Conservation (phyloP, 2,113 vertebrate species). For the Corvus moneduloides region DNA sequence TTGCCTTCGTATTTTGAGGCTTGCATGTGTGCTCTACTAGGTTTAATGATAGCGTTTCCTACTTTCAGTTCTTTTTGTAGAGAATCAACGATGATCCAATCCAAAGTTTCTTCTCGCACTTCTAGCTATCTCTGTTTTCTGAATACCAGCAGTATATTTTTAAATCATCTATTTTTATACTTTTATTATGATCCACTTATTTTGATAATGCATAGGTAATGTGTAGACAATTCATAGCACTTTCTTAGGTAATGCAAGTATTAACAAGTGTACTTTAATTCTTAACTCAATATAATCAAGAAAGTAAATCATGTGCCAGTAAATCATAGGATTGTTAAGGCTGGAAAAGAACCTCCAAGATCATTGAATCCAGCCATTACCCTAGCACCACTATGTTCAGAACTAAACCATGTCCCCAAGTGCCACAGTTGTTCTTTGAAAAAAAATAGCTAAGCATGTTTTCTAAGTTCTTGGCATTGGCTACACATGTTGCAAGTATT, state of each 20-base stretch:
- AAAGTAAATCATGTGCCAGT: background rate
- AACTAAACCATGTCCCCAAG: background rate
- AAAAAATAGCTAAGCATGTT: background rate
- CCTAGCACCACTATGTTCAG: background rate
- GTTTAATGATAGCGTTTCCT: background rate
- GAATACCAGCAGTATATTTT: background rate
- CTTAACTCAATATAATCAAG: background rate
- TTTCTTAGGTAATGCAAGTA: background rate
- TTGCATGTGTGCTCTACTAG: background rate
- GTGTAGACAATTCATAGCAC: background rate
- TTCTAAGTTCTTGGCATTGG: background rate
- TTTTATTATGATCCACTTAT: background rate
- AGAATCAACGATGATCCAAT: background rate
- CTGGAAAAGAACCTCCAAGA: background rate
- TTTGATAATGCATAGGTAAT: background rate
- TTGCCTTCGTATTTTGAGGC: background rate
- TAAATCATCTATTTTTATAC: background rate
- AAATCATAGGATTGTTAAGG: background rate
- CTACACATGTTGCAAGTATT: background rate
- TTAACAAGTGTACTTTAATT: background rate
- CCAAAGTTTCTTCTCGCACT: background rate
- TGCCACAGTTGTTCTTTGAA: background rate
- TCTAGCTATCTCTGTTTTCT: background rate
- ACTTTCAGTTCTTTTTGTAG: background rate
- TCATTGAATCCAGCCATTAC: background rate